Evolutionary conservation across 2,888 invertebrate genomes (phyloP), one percentile per base, ranked within the genome.

Genomic region (Mythimna albipuncta): DNA sequence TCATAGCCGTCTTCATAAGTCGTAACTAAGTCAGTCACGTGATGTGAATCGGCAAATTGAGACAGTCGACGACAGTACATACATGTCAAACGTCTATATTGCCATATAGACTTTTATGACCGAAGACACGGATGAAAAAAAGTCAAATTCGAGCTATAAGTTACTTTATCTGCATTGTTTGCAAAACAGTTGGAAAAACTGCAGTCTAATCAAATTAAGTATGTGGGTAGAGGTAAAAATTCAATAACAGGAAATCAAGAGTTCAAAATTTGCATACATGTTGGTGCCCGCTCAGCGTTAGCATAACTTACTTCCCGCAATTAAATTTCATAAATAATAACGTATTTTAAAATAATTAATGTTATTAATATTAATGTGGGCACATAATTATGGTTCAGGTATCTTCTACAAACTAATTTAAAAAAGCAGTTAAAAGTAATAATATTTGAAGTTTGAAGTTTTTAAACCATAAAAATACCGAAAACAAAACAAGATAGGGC

Each of bases 11-110:
- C 64, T 83, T 70, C 69, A 64, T 79, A 74, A 52, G 69, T 69
- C 57, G 71, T 77, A 47, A 47, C 47, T 19, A 72, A 79, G 68
- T n/a, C 62, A 58, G 62, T 74, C 47, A 64, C 67, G 80, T 76
- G 86, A 76, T 61, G 44, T 73, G 78, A 84, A 84, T 84, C 50
- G 58, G 66, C 64, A 79, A 85, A 75, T 75, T 71, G 66, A 72
- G 61, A 58, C 59, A 68, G 61, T 69, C 54, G 21, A 69, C 72
- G 73, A 71, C 70, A 74, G 72, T 57, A 70, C 69, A 70, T 57
- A 70, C 69, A 70, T 71, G 75, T 66, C 69, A 69, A 75, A 79
- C 63, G 69, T 71, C 61, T 73, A 57, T 69, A 73, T 81, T 71
- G 71, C 70, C 64, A 69, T 85, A 71, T 68, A 72, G 73, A 65